Evolutionary conservation across 2,797 vertebrate genomes (phyloP).

Genomic region (Silurus aristotelis): DNA sequence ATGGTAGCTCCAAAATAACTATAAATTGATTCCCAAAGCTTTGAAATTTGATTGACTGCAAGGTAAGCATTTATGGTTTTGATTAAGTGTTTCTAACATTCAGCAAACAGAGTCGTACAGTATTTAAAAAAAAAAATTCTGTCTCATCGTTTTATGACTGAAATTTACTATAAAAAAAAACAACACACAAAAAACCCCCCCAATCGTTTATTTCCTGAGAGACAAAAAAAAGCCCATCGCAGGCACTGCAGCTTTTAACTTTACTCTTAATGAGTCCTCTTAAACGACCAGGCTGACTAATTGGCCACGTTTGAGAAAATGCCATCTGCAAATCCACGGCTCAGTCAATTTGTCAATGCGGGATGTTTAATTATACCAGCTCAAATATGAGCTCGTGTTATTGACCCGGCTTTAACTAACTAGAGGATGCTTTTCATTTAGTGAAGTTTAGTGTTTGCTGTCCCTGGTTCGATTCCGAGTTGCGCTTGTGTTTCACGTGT

Average conservation of each 20-base stretch:
- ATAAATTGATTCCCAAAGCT: not conserved
- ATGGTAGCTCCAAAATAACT: no score
- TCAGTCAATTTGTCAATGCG: conserved; percentile 62
- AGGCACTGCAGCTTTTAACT: conserved; percentile 23
- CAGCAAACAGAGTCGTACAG: not conserved
- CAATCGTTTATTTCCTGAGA: conserved; percentile 2
- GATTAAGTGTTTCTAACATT: not conserved
- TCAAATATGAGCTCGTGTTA: conserved; percentile 39
- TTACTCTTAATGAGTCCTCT: conserved; percentile 49
- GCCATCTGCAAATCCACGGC: conserved; percentile 73
- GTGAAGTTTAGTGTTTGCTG: not conserved
- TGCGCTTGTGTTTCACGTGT: not conserved
- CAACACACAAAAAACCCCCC: not conserved
- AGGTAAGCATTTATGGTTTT: not conserved
- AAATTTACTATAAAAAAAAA: not conserved
- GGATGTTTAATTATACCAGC: conserved; percentile 58
- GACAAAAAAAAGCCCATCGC: not conserved
- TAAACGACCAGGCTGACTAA: conserved; percentile 63
- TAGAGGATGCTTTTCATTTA: not conserved
- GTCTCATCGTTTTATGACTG: not conserved
- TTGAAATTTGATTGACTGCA: not conserved
- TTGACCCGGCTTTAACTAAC: conserved; percentile 6
- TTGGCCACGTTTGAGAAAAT: conserved; percentile 70
- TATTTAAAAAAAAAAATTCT: not conserved
- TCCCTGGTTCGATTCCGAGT: no score